These are phyloP conservation scores for Desmodus rotundus DNA, from an alignment of 2,113 vertebrate genomes.

Conservation along the genomic window DNA sequence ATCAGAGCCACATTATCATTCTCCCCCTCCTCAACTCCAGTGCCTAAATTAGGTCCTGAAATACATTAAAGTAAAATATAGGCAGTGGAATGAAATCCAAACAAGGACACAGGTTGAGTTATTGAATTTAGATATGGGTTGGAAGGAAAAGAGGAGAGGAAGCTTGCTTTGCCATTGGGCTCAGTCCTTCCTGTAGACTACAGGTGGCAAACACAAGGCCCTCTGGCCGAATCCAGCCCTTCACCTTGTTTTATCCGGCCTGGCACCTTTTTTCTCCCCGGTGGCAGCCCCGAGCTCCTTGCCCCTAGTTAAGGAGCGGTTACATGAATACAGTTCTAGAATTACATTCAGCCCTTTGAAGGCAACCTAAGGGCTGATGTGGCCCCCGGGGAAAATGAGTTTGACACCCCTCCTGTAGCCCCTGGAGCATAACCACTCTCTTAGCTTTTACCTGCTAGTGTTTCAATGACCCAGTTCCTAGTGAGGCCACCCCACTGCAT, in stretches of 20 bases:
- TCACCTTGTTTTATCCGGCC: too few species aligned
- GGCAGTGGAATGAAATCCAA: not conserved
- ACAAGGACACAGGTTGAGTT: not conserved
- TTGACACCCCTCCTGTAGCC: too few species aligned
- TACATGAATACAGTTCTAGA: too few species aligned
- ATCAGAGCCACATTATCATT: not conserved
- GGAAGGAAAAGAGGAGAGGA: not conserved
- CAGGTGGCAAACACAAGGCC: too few species aligned
- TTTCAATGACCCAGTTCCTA: not conserved
- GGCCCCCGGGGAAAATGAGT: too few species aligned
- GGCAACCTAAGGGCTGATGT: too few species aligned
- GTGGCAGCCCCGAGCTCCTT: too few species aligned
- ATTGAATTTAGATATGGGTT: not conserved
- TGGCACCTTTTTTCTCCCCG: too few species aligned
- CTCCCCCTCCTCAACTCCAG: not conserved
- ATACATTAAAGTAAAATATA: slow-evolving; percentile 50
- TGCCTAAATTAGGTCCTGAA: slow-evolving; percentile 38
- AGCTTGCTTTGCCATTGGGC: not conserved
- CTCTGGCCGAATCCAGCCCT: too few species aligned
- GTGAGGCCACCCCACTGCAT: not conserved
- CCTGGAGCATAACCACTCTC: not conserved
- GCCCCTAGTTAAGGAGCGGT: too few species aligned
- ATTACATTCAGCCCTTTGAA: too few species aligned
- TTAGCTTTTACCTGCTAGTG: not conserved
- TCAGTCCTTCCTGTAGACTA: not conserved